Evolutionary conservation across 2,113 vertebrate species (phyloP).

Genomic region (Buteo buteo): DNA sequence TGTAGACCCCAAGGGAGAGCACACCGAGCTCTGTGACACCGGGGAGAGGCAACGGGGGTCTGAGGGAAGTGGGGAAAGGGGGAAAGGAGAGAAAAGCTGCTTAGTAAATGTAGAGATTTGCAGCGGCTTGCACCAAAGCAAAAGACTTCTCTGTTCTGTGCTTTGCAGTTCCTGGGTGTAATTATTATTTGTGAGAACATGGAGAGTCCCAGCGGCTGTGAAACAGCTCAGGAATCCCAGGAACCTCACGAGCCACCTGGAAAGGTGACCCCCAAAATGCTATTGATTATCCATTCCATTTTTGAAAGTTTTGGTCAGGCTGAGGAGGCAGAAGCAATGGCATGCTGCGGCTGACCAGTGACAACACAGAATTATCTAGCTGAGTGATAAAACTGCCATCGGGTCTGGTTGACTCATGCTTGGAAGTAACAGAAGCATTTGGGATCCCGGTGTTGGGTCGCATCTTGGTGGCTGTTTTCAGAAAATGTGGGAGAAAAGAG

Average conservation of each 20-base stretch:
- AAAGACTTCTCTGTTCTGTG: not conserved
- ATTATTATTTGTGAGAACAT: not conserved
- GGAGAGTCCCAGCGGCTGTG: too few relatives aligned
- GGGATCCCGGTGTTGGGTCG: accelerated
- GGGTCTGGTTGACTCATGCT: not conserved
- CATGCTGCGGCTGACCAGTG: not conserved
- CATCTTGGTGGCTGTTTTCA: not conserved
- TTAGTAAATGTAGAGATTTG: not conserved
- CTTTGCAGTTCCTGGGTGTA: not conserved
- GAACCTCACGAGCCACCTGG: not conserved
- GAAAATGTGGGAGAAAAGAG: not conserved
- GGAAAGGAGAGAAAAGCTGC: not conserved
- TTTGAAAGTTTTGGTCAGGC: not conserved
- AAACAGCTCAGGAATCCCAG: not conserved
- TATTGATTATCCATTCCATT: too few relatives aligned
- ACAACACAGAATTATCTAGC: not conserved
- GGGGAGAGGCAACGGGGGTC: accelerated
- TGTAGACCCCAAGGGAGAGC: not conserved
- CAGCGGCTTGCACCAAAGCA: not conserved
- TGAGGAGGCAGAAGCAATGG: not conserved
- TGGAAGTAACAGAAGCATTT: not conserved
- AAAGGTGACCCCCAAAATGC: not conserved
- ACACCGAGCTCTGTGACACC: not conserved
- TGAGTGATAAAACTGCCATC: not conserved
- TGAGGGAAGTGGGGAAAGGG: not conserved